Base-by-base conservation (phyloP, 2,888 invertebrate genomes). In the Gryllus longicercus region DNA sequence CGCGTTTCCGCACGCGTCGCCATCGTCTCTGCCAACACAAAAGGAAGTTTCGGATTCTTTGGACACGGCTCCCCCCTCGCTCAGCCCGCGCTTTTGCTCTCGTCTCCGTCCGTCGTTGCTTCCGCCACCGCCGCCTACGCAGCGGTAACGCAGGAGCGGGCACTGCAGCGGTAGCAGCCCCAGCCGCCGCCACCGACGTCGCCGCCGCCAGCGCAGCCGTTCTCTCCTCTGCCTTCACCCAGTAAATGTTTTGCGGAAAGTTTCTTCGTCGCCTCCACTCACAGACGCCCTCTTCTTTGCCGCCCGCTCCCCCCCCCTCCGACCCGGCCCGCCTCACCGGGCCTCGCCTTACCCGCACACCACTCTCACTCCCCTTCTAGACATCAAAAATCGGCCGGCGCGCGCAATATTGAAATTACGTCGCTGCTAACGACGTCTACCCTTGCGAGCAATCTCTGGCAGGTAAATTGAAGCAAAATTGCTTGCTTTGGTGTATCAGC, bases 361-460 rank as follows among this genome's bases (percentile, higher is more conserved):
- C 12, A 16, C 18, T 63, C 63, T 18, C 18, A 12, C 63, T 63
- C 63, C 63, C 12, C 63, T 16, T 18, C 18, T 18, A 63, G 63
- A 63, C 63, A 63, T 63, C 12, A 63, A 63, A 63, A 63, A 63
- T 63, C 63, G 63, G 63, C 63, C 63, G 63, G 18, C 63, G 63
- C 63, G 63, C 63, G 63, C 63, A 63, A 63, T 63, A 63, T 63
- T 63, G 63, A 63, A 63, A 63, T 63, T 63, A 63, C 63, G 63
- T 63, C 63, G 63, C 63, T 63, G 63, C 63, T 63, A 63, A 63
- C 63, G 63, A 63, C 63, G 63, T 63, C 63, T 63, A 63, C 63
- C 63, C 63, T 63, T 63, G 63, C 63, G 63, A 63, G 63, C 63
- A 63, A 63, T 63, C 63, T 63, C 63, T 63, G 63, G 63, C 63